A percentile compares a stretch with the other conserved stretches of the same genome.
Evolutionary conservation across 2,888 invertebrate species (phyloP).

Genomic region (Plagiodera versicolora): DNA sequence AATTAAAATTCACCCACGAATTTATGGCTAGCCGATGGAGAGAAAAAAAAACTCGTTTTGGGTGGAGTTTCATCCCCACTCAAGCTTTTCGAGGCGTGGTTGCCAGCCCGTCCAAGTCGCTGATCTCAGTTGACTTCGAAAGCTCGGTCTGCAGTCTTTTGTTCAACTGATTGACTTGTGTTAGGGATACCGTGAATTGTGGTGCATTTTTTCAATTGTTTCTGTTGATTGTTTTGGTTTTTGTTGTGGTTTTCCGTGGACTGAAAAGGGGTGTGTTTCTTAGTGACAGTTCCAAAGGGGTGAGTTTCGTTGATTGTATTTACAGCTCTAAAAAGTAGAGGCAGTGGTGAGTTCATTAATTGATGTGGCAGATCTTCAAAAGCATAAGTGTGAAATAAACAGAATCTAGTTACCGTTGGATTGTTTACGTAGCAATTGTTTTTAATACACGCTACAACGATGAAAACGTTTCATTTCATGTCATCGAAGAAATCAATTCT

Average conservation of each 20-base stretch:
- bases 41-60: slow-evolving; percentile 48
- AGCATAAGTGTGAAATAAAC: too few relatives aligned
- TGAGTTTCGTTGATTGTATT: not conserved
- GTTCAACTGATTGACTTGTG: slow-evolving; percentile 20
- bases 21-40: slow-evolving; percentile 53
- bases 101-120: slow-evolving; percentile 38
- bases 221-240: not conserved
- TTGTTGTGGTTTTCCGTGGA: slow-evolving; percentile 1
- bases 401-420: too few relatives aligned
- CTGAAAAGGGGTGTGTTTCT: not conserved
- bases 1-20: slow-evolving; percentile 48
- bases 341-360: too few relatives aligned
- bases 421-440: too few relatives aligned
- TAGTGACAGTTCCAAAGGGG: not conserved
- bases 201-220: not conserved
- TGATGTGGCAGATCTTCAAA: too few relatives aligned
- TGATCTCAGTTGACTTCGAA: slow-evolving; percentile 42
- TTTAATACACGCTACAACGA: too few relatives aligned
- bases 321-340: too few relatives aligned
- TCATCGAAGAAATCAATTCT: too few relatives aligned
- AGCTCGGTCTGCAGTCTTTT: slow-evolving; percentile 27
- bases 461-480: too few relatives aligned
- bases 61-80: slow-evolving; percentile 42
- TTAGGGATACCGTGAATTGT: not conserved
- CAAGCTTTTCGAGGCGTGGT: slow-evolving; percentile 40